These are phyloP conservation scores for Cataglyphis rosenhaueri DNA, from an alignment of 2,888 invertebrate species.

Conservation along the genomic window DNA sequence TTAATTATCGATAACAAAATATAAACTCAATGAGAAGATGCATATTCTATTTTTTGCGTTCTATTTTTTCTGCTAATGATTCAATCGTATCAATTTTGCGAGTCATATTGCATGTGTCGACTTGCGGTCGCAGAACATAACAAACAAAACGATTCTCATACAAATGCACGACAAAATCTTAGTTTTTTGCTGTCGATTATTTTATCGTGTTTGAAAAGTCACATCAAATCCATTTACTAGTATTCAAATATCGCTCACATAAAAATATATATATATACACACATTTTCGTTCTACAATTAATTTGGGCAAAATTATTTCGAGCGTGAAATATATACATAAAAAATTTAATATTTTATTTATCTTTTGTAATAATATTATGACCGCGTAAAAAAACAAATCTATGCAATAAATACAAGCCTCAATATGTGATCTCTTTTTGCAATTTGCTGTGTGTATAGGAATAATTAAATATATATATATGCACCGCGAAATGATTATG, in stretches of 20 bases:
- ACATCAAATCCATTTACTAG: no score
- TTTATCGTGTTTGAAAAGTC: no score
- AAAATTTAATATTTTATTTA: not conserved
- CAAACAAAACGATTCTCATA: not conserved
- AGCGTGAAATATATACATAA: not conserved
- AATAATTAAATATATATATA: not conserved
- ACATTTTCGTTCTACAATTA: not conserved
- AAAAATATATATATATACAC: not conserved
- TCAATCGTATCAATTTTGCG: not conserved
- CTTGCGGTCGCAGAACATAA: not conserved
- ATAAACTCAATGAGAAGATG: not conserved
- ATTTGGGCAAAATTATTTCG: not conserved
- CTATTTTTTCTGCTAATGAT: not conserved
- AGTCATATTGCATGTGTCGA: not conserved
- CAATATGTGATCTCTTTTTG: not conserved
- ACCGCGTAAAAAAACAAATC: not conserved
- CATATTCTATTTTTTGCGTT: not conserved
- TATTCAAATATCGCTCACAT: not conserved
- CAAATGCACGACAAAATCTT: not conserved
- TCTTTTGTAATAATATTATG: not conserved
- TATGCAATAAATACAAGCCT: no score
- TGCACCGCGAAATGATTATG: not conserved
- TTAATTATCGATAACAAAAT: not conserved
- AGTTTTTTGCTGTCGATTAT: not conserved
- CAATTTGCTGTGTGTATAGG: not conserved